These are phyloP conservation scores for Chitala chitala DNA, from an alignment of 2,113 vertebrate genomes.

Conservation along the genomic window DNA sequence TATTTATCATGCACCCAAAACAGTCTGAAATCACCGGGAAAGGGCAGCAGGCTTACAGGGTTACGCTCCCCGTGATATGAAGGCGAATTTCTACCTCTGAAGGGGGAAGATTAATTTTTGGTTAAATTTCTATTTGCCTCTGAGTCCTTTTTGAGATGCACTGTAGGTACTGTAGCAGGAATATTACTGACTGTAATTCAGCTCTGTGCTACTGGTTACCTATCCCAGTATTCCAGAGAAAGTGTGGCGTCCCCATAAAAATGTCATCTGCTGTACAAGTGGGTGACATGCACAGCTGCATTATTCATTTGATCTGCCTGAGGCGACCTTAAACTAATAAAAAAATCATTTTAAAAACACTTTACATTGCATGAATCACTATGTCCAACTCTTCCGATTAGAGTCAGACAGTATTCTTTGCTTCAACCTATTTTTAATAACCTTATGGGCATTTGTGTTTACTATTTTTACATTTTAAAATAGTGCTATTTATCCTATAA, in stretches of 20 bases:
- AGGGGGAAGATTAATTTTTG: background rate
- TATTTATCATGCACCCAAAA: too few relatives aligned
- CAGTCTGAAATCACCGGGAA: too few relatives aligned
- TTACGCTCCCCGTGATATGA: too few relatives aligned
- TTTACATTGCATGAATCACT: background rate
- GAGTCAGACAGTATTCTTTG: background rate
- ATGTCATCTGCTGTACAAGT: background rate
- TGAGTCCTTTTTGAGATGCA: background rate
- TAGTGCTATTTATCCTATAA: too few relatives aligned
- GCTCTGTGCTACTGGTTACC: background rate
- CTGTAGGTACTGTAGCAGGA: background rate
- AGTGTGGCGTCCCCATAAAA: background rate
- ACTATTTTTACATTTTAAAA: background rate
- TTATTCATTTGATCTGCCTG: slow-evolving; percentile 9
- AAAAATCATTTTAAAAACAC: slow-evolving; percentile 1
- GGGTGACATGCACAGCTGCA: background rate
- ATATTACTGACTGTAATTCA: background rate
- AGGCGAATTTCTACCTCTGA: background rate
- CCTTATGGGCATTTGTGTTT: background rate
- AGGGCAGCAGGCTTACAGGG: too few relatives aligned
- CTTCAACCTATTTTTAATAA: background rate
- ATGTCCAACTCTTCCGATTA: background rate
- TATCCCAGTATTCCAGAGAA: background rate
- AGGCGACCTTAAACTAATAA: slow-evolving; percentile 2
- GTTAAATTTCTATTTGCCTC: background rate